A percentile compares a stretch with the other conserved stretches of the same genome.
Conservation (phyloP, 2,888 invertebrate genomes). For the Cephus spinipes region DNA sequence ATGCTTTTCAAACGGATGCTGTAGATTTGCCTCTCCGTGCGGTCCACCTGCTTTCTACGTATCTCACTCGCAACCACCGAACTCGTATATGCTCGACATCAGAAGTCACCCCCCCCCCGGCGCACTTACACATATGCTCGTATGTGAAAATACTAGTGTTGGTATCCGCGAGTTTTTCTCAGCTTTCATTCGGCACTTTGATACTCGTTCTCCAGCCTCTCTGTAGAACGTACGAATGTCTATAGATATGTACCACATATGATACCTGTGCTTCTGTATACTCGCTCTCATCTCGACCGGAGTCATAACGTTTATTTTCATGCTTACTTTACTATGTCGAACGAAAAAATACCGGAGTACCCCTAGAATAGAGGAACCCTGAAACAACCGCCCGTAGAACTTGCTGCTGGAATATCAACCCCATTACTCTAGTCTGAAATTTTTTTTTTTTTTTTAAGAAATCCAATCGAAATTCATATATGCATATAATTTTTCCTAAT, state of each 20-base stretch:
- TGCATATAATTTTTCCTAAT: background rate
- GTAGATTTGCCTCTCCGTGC: constrained; percentile 21
- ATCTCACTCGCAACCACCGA: background rate
- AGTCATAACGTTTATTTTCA: constrained; percentile 51
- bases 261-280: constrained; percentile 18
- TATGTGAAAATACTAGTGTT: constrained; percentile 15
- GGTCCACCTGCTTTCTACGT: background rate
- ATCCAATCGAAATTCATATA: background rate
- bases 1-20: constrained; percentile 36
- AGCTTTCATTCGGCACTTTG: constrained; percentile 28
- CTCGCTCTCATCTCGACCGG: constrained; percentile 38
- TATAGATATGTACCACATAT: background rate
- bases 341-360: constrained; percentile 39
- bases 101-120: background rate
- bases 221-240: constrained; percentile 4
- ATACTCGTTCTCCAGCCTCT: constrained; percentile 18
- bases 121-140: background rate
- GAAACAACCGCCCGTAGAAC: background rate
- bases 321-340: constrained; percentile 43
- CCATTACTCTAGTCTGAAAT: background rate
- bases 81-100: background rate
- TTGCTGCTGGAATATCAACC: background rate
- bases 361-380: background rate
- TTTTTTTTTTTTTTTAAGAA: background rate
- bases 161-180: constrained; percentile 23